Conservation (phyloP, 2,888 invertebrate genomes). For the Stramonita haemastoma region DNA sequence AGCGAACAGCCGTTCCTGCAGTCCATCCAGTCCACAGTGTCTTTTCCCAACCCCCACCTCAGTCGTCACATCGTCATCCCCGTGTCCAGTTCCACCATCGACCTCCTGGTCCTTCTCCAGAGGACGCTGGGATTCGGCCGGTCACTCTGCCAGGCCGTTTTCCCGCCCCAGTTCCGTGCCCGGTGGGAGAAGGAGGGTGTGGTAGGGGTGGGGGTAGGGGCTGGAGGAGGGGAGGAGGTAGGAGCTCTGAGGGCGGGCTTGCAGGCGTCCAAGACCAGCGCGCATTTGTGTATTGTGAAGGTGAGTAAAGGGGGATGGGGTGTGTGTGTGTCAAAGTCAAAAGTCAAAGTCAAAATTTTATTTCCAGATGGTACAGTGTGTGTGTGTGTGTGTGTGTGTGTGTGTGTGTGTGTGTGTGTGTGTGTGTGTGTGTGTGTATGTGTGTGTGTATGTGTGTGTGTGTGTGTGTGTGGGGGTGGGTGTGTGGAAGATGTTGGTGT, state of each 20-base stretch:
- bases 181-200: not conserved
- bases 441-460: not conserved
- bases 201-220: not conserved
- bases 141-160: conserved; percentile 57
- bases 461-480: not conserved
- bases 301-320: not conserved
- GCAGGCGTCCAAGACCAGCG: not conserved
- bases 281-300: conserved; percentile 24
- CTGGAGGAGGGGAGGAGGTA: not conserved
- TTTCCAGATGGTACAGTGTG: too few relatives aligned
- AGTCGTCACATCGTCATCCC: conserved; percentile 54
- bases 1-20: conserved; percentile 39
- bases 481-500: not conserved
- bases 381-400: conserved; percentile 4
- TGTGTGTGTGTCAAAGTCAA: not conserved
- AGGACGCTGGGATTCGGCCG: conserved; percentile 56
- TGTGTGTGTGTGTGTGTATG: not conserved
- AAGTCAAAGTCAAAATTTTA: too few relatives aligned
- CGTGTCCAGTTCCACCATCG: conserved; percentile 64
- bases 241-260: not conserved
- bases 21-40: conserved; percentile 45
- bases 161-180: conserved; percentile 31
- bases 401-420: not conserved
- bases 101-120: conserved; percentile 65
- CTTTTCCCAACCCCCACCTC: conserved; percentile 41